A percentile compares a stretch with the other conserved stretches of the same genome.
Evolutionary conservation across 2,888 invertebrate genomes (phyloP).

Genomic region (Amblyjoppa proteus): DNA sequence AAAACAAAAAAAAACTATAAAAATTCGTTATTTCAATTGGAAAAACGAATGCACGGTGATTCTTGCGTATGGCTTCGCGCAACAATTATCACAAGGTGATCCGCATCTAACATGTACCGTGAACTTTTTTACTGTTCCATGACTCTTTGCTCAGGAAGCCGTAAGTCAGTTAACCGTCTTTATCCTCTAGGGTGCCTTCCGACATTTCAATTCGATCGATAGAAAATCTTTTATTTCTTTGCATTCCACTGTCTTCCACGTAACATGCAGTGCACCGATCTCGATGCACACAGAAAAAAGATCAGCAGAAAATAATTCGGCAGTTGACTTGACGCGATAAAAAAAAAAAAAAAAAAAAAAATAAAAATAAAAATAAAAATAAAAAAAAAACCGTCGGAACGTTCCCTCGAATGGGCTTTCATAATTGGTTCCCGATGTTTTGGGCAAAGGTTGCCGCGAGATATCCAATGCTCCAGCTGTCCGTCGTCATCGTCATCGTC

Average conservation of each 20-base stretch:
- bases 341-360: constrained; percentile 15
- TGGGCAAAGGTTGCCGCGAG: constrained; percentile 4
- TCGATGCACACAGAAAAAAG: not conserved
- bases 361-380: too few relatives aligned
- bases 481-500: constrained; percentile 49
- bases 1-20: too few relatives aligned
- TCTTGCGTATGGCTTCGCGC: constrained; percentile 11
- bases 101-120: constrained; percentile 66
- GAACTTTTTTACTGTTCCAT: constrained; percentile 81
- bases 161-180: constrained; percentile 87
- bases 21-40: not conserved
- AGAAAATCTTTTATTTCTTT: constrained; percentile 1
- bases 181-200: constrained; percentile 64
- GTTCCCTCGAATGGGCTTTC: constrained; percentile 63
- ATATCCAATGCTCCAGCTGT: not conserved
- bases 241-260: not conserved
- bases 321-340: constrained; percentile 44
- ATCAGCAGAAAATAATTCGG: constrained; percentile 16
- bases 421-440: constrained; percentile 37
- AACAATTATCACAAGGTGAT: constrained; percentile 46
- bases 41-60: constrained; percentile 30
- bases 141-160: constrained; percentile 89
- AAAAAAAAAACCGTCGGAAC: constrained; percentile 65
- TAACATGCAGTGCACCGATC: constrained; percentile 37
- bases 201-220: constrained; percentile 54